Evolutionary conservation across 2,797 vertebrate genomes (phyloP).

Genomic region (Karalla daura): DNA sequence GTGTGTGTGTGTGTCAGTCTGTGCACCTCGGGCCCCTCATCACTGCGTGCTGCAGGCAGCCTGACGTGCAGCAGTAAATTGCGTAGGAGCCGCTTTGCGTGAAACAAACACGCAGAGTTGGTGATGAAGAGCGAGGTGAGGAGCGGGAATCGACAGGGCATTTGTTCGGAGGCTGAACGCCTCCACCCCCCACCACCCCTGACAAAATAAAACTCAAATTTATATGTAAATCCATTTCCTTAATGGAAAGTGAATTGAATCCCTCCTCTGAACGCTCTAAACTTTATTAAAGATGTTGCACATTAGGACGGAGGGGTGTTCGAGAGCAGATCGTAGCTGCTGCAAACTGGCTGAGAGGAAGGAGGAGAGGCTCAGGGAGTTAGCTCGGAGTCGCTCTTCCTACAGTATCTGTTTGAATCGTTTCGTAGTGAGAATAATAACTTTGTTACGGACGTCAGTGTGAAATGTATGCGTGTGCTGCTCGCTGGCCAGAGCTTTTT

Average conservation of each 20-base stretch:
- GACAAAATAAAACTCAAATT: constrained; percentile 24
- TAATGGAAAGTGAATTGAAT: not conserved
- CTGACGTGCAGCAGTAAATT: not conserved
- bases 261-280: not conserved
- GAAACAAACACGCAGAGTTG: not conserved
- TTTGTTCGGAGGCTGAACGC: constrained; percentile 16
- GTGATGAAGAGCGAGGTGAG: not conserved
- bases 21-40: not conserved
- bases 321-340: not conserved
- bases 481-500: constrained; percentile 12
- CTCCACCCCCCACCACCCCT: too few species aligned
- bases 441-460: constrained; percentile 22
- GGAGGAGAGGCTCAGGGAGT: not conserved
- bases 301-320: not conserved
- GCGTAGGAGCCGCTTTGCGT: not conserved
- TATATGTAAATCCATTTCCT: constrained; percentile 40
- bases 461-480: not conserved
- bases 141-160: constrained; percentile 15
- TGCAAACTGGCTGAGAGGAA: not conserved
- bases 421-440: not conserved
- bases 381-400: not conserved
- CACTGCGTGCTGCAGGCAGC: not conserved
- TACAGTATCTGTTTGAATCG: not conserved
- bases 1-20: too few species aligned
- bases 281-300: not conserved